These are phyloP conservation scores for Mus spicilegus DNA, from an alignment of 2,113 vertebrate species.

Conservation along the genomic window DNA sequence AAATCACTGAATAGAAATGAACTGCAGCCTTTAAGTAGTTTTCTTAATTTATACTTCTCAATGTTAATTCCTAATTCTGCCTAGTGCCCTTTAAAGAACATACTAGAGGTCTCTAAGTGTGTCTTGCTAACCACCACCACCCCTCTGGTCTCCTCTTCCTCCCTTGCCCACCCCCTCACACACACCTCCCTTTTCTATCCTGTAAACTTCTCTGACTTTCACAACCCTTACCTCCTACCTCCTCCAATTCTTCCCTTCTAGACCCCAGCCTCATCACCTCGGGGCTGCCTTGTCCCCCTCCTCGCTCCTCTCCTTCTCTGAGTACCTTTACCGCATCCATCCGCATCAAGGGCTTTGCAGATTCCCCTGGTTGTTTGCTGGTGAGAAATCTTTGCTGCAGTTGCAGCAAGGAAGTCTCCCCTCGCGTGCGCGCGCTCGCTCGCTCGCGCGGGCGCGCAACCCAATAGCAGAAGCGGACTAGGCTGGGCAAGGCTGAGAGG, in stretches of 20 bases:
- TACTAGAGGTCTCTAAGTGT: rapidly evolving
- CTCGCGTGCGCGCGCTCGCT: background rate
- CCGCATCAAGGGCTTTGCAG: slow-evolving; percentile 7
- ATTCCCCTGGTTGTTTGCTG: slow-evolving; percentile 42
- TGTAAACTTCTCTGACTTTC: background rate
- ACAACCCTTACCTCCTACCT: background rate
- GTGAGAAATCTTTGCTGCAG: slow-evolving; percentile 75
- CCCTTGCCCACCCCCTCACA: background rate
- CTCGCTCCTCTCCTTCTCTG: background rate
- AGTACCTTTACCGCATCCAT: background rate
- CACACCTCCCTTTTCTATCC: background rate
- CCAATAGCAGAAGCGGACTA: slow-evolving; percentile 64
- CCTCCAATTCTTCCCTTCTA: background rate
- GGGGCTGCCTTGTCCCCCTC: background rate
- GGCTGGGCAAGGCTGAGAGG: slow-evolving; percentile 48
- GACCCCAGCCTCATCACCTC: background rate
- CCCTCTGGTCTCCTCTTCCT: background rate
- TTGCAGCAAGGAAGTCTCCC: slow-evolving; percentile 69
- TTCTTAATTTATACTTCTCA: background rate
- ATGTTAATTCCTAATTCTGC: background rate
- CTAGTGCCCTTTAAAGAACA: background rate
- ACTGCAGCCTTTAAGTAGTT: background rate
- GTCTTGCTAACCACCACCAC: background rate
- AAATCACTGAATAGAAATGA: background rate
- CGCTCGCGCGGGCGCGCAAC: slow-evolving; percentile 48